These are phyloP conservation scores for Miltochrista miniata DNA, from an alignment of 2,888 invertebrate genomes.

Conservation along the genomic window DNA sequence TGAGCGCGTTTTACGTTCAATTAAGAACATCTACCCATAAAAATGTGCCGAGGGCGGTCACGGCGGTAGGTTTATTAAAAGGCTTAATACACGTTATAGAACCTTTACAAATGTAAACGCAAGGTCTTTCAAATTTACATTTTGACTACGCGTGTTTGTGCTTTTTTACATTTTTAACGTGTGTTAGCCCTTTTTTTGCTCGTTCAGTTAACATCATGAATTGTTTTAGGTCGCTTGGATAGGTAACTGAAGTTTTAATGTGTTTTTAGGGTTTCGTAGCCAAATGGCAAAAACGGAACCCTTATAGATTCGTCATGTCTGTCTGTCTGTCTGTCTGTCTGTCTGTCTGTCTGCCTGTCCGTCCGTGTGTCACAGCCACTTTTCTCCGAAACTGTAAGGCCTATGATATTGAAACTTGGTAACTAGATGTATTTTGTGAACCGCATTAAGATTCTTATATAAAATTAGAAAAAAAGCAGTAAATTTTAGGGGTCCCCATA, in stretches of 20 bases:
- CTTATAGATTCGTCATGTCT: no score
- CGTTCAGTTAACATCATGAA: constrained; percentile 15
- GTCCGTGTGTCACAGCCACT: no score
- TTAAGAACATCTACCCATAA: constrained; percentile 14
- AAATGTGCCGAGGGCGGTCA: constrained; percentile 25
- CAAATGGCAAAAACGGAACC: no score
- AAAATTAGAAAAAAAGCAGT: no score
- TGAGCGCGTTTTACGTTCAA: constrained; percentile 20
- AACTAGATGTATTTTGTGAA: no score
- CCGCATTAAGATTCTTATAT: no score
- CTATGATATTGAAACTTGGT: no score
- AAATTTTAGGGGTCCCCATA: no score
- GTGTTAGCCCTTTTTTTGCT: constrained; percentile 16
- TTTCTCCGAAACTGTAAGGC: no score
- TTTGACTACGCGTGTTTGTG: constrained; percentile 43
- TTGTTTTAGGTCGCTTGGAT: constrained; percentile 7
- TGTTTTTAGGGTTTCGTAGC: no score
- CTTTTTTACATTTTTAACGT: constrained; percentile 48
- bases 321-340: no score
- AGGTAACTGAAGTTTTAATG: constrained; percentile 8
- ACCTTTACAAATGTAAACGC: constrained; percentile 47
- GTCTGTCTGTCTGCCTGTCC: no score
- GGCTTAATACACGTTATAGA: constrained; percentile 41
- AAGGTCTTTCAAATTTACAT: constrained; percentile 51
- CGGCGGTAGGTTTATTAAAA: constrained; percentile 38